phyloP scores from a whole-genome alignment of 2,797 vertebrate genomes.

The Gorsachius magnificus region DNA sequence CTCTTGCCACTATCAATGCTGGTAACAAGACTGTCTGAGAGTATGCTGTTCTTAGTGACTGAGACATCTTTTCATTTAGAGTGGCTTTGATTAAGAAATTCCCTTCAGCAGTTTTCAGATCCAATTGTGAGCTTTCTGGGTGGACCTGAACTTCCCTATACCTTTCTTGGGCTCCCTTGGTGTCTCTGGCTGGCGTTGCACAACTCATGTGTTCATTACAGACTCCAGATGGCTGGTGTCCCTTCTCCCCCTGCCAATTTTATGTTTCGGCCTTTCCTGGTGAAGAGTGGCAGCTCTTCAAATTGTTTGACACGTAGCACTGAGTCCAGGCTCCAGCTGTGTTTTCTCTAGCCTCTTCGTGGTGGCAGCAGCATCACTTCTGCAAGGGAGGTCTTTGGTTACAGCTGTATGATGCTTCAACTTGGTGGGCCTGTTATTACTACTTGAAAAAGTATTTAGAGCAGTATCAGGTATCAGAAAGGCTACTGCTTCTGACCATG shows the following conservation, averaged over 20 bases:
- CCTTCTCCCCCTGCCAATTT: not conserved
- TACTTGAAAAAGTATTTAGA: not conserved
- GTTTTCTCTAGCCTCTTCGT: not conserved
- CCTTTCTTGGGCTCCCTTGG: not conserved
- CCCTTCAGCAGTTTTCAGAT: not conserved
- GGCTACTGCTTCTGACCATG: not conserved
- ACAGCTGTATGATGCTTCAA: not conserved
- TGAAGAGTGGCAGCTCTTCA: not conserved
- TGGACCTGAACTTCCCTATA: not conserved
- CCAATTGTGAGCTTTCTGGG: not conserved
- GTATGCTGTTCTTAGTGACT: not conserved
- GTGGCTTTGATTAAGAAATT: not conserved
- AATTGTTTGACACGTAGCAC: not conserved
- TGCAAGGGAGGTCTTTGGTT: not conserved
- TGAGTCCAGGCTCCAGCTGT: not conserved
- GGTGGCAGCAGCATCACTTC: not conserved
- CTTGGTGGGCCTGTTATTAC: not conserved
- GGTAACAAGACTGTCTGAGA: not conserved
- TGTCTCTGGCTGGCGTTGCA: not conserved
- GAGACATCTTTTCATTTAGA: not conserved
- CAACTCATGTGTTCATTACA: not conserved
- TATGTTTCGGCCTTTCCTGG: rapidly evolving
- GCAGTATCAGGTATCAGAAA: not conserved
- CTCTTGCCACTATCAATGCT: not conserved
- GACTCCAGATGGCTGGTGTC: not conserved